Percentiles rank a stretch among this genome's conserved stretches.
Conservation (phyloP, 2,797 vertebrate genomes). For the Decapterus maruadsi region DNA sequence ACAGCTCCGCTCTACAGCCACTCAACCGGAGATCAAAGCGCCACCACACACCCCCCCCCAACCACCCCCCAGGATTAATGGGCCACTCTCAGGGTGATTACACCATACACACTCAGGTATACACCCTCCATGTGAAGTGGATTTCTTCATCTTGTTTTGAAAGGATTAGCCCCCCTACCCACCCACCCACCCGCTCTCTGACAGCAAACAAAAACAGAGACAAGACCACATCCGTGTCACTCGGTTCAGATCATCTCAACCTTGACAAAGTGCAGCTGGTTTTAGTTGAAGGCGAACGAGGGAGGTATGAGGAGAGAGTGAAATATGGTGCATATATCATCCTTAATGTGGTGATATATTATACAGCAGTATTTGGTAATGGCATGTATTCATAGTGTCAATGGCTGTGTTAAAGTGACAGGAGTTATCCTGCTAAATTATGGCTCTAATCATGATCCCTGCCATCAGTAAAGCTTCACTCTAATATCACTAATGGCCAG, state of each 20-base stretch:
- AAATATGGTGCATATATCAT: slow-evolving; percentile 65
- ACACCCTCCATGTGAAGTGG: slow-evolving; percentile 46
- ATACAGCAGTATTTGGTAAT: slow-evolving; percentile 74
- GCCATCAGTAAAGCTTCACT: slow-evolving; percentile 82
- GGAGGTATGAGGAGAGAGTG: slow-evolving; percentile 45
- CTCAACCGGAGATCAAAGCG: slow-evolving; percentile 63
- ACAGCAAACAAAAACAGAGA: slow-evolving; percentile 44
- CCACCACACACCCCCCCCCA: slow-evolving; percentile 24
- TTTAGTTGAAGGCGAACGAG: slow-evolving; percentile 43
- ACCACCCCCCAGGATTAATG: slow-evolving; percentile 48
- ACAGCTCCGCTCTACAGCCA: slow-evolving; percentile 52
- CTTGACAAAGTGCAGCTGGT: slow-evolving; percentile 61
- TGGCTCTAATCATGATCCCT: slow-evolving; percentile 71
- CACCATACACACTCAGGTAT: slow-evolving; percentile 50
- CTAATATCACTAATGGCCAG: slow-evolving; percentile 84
- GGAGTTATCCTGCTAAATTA: slow-evolving; percentile 79
- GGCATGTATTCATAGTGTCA: slow-evolving; percentile 75
- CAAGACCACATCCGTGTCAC: slow-evolving; percentile 5
- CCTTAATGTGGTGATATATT: slow-evolving; percentile 69
- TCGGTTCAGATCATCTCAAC: slow-evolving; percentile 57
- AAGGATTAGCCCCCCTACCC: slow-evolving; percentile 45
- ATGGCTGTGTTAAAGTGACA: slow-evolving; percentile 79
- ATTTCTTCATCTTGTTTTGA: slow-evolving; percentile 64
- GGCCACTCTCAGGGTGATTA: slow-evolving; percentile 43
- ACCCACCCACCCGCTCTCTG: background rate